Evolutionary conservation across 2,888 invertebrate species (phyloP).

Genomic region (Sarcophaga caerulescens): DNA sequence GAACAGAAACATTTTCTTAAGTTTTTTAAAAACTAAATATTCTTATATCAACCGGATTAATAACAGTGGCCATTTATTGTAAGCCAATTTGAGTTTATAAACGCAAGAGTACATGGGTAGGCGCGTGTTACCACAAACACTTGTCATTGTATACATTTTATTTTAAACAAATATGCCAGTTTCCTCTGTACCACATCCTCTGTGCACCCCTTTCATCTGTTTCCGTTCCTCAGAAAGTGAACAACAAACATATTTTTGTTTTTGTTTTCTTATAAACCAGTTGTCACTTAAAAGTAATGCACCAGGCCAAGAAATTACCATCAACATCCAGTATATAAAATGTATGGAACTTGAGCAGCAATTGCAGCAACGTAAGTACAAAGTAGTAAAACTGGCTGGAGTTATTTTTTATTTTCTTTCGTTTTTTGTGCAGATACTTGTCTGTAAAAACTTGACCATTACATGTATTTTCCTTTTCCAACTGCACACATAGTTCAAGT

Average conservation of each 20-base stretch:
- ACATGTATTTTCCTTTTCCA: constrained; percentile 26
- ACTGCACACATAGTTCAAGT: neutral
- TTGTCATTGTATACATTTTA: constrained; percentile 61
- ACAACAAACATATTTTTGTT: constrained; percentile 20
- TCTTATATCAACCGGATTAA: neutral
- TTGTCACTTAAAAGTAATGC: constrained; percentile 64
- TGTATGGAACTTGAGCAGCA: neutral
- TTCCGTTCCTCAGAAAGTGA: neutral
- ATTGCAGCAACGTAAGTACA: neutral
- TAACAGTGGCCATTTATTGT: neutral
- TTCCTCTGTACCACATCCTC: neutral
- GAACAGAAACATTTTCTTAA: too few relatives aligned
- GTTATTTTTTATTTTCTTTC: neutral
- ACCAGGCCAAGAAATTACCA: constrained; percentile 28
- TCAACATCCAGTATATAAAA: constrained; percentile 38
- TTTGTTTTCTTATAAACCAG: constrained; percentile 60
- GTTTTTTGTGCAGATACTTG: neutral
- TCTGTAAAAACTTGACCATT: constrained; percentile 26
- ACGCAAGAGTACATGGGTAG: neutral
- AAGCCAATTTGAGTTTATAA: neutral
- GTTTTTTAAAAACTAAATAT: neutral
- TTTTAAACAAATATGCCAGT: constrained; percentile 43
- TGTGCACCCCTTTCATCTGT: neutral
- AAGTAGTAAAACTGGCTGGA: constrained; percentile 19
- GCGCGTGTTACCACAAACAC: constrained; percentile 24